Conservation (phyloP, 1,140 invertebrate species). For the Drosophila neocordata region DNA sequence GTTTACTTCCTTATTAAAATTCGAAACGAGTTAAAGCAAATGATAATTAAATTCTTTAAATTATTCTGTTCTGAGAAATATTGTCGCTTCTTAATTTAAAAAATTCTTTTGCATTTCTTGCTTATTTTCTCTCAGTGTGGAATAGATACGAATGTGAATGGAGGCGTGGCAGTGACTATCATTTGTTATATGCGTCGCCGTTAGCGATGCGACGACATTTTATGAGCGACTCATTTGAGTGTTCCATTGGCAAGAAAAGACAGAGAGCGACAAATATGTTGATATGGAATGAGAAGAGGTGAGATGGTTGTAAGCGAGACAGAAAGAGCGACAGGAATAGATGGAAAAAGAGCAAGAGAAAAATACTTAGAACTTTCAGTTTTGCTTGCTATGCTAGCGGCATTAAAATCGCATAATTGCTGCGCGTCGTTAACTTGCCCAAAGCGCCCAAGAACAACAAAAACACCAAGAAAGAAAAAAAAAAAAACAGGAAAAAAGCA, state of each 20-base stretch:
- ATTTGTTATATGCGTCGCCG: constrained; percentile 49
- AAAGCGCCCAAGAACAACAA: constrained; percentile 12
- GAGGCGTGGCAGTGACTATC: constrained; percentile 58
- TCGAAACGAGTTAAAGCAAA: no score
- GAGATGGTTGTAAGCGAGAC: not conserved
- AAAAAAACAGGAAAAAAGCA: not conserved
- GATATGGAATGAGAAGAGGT: not conserved
- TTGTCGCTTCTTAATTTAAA: no score
- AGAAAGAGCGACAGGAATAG: not conserved
- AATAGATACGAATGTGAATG: not conserved
- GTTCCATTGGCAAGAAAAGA: not conserved
- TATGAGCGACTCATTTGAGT: constrained; percentile 62
- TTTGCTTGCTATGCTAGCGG: constrained; percentile 45
- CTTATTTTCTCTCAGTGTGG: not conserved
- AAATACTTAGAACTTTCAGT: constrained; percentile 10
- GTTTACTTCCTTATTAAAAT: no score
- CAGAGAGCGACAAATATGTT: not conserved
- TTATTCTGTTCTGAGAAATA: no score
- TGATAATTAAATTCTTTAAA: no score
- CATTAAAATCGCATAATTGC: constrained; percentile 74
- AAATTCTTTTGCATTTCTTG: not conserved
- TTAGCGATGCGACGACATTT: constrained; percentile 39
- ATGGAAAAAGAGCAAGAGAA: not conserved
- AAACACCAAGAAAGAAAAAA: constrained; percentile 2
- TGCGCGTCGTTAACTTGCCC: constrained; percentile 64